Conservation (phyloP, 2,888 invertebrate species). For the Diplazon laetatorius region DNA sequence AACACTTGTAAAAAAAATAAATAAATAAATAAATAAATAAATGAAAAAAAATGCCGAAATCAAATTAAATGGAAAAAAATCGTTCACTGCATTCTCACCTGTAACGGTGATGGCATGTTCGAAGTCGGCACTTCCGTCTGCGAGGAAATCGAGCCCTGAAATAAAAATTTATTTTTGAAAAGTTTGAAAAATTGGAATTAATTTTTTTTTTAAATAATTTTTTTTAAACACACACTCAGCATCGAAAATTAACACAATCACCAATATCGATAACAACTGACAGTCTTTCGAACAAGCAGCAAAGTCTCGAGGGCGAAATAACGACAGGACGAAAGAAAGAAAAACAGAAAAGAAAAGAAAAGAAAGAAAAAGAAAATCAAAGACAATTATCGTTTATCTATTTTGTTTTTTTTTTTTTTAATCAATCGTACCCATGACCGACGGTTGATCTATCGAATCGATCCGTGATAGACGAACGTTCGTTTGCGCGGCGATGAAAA, state of each 20-base stretch:
- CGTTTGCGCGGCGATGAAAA: slow-evolving; percentile 21
- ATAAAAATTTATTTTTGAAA: slow-evolving; percentile 68
- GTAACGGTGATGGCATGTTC: slow-evolving; percentile 89
- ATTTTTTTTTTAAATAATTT: too few relatives aligned
- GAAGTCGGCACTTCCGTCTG: slow-evolving; percentile 88
- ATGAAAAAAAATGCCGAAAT: too few relatives aligned
- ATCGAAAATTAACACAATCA: too few relatives aligned
- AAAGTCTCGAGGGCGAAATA: too few relatives aligned
- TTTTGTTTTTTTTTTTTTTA: too few relatives aligned
- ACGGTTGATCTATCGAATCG: slow-evolving; percentile 59
- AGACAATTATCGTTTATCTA: not conserved
- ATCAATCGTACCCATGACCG: slow-evolving; percentile 75
- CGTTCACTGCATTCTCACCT: slow-evolving; percentile 82
- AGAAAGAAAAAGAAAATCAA: slow-evolving; percentile 16
- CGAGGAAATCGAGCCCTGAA: slow-evolving; percentile 89
- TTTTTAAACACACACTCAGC: too few relatives aligned
- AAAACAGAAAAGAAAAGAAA: not conserved
- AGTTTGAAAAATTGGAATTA: not conserved
- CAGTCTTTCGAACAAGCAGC: too few relatives aligned
- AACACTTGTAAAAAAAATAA: not conserved
- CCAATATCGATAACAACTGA: too few relatives aligned
- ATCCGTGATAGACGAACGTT: slow-evolving; percentile 64
- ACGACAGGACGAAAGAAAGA: too few relatives aligned
- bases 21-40: not conserved
- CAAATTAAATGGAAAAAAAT: not conserved